A percentile compares a stretch with the other conserved stretches of the same genome.
phyloP scores from a whole-genome alignment of 2,113 vertebrate genomes.

The Cryptomyrus ogoouensis region DNA sequence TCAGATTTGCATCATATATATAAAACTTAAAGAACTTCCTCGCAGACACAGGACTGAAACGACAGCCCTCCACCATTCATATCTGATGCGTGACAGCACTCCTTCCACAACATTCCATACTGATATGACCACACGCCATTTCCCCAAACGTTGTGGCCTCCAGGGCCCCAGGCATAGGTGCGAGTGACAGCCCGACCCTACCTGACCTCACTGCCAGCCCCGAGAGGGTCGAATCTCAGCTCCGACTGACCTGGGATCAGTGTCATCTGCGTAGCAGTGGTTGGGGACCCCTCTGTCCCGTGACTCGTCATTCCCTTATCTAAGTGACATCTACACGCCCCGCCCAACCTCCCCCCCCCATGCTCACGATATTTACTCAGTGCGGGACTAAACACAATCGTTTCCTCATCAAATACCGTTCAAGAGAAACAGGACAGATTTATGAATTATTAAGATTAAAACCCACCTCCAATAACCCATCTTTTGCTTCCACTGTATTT shows the following conservation, averaged over 20 bases:
- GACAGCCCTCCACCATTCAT: not conserved
- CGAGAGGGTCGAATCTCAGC: conserved; percentile 48
- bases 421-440: conserved; percentile 62
- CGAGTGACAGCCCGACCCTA: not conserved
- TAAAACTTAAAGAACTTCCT: not conserved
- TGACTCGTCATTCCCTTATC: conserved; percentile 52
- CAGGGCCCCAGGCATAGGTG: not conserved
- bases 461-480: conserved; percentile 70
- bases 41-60: not conserved
- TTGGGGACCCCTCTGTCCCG: conserved; percentile 38
- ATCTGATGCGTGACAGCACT: not conserved
- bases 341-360: not conserved
- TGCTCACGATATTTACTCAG: conserved; percentile 47
- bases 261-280: conserved; percentile 38
- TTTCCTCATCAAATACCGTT: conserved; percentile 74
- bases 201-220: not conserved
- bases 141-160: not conserved
- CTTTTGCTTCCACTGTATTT: conserved; percentile 51
- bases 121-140: not conserved
- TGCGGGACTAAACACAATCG: conserved; percentile 54
- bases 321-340: conserved; percentile 40
- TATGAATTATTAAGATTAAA: conserved; percentile 82
- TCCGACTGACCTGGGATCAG: conserved; percentile 36
- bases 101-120: not conserved
- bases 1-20: not conserved